Conservation (phyloP, 92 coral and sea anemone species). For the Paramuricea clavata region DNA sequence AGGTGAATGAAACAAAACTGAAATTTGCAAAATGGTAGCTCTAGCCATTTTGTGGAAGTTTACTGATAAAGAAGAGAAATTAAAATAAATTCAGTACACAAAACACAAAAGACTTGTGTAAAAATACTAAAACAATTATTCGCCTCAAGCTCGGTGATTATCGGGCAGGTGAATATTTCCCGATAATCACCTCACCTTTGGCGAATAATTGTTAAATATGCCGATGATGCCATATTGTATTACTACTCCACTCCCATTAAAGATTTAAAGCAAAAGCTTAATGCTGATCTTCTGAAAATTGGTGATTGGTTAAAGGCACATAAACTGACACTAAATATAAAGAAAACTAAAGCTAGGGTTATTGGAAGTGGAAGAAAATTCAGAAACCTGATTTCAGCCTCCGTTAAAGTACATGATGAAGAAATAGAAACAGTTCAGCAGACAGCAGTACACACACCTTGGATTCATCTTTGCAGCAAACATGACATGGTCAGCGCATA, state of each 20-base stretch:
- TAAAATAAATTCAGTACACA: too few species aligned
- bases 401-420: slow-evolving; percentile 16
- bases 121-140: too few species aligned
- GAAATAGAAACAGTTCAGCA: slow-evolving; percentile 15
- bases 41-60: too few species aligned
- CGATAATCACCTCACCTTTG: too few species aligned
- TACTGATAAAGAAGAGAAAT: too few species aligned
- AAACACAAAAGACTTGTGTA: too few species aligned
- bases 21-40: too few species aligned
- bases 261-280: slow-evolving; percentile 46
- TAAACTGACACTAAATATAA: slow-evolving; percentile 46
- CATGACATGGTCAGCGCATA: slow-evolving; percentile 40
- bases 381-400: not conserved
- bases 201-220: too few species aligned
- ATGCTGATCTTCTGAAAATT: slow-evolving; percentile 49
- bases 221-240: slow-evolving; percentile 62
- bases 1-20: too few species aligned
- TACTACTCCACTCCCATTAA: slow-evolving; percentile 36
- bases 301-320: slow-evolving; percentile 56
- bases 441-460: slow-evolving; percentile 20
- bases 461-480: slow-evolving; percentile 33
- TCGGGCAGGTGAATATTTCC: too few species aligned
- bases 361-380: not conserved
- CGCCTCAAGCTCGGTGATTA: too few species aligned
- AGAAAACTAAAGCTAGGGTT: slow-evolving; percentile 58